These are phyloP conservation scores for Pyxicephalus adspersus DNA, from an alignment of 2,113 vertebrate species.

Conservation along the genomic window DNA sequence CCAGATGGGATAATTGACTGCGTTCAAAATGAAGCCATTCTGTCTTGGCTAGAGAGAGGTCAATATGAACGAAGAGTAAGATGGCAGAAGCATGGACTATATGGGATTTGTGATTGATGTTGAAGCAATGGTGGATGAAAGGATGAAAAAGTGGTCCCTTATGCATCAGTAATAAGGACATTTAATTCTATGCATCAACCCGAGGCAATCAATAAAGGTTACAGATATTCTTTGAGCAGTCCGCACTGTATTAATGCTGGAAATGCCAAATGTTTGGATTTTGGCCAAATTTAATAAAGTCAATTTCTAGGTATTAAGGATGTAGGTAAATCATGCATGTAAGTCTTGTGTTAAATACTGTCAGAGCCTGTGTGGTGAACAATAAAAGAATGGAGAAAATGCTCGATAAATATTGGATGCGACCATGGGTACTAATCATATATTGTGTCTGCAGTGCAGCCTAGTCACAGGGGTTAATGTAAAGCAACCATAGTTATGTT, in stretches of 20 bases:
- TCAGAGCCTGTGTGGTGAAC: neutral
- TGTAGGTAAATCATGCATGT: constrained; percentile 60
- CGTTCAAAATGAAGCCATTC: constrained; percentile 43
- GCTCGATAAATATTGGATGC: constrained; percentile 10
- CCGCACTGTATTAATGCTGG: constrained; percentile 58
- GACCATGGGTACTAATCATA: constrained; percentile 19
- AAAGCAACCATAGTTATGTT: constrained; percentile 39
- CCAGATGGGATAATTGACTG: constrained; percentile 31
- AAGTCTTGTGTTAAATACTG: constrained; percentile 47
- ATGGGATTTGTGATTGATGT: constrained; percentile 57
- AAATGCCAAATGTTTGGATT: constrained; percentile 62
- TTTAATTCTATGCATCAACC: constrained; percentile 65
- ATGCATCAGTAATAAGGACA: constrained; percentile 62
- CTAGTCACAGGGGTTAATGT: constrained; percentile 41
- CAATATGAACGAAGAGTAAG: constrained; percentile 49
- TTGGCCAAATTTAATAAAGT: constrained; percentile 64
- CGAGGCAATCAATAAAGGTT: constrained; percentile 64
- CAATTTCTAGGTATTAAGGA: constrained; percentile 56
- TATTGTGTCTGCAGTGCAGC: constrained; percentile 21
- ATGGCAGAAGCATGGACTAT: constrained; percentile 30
- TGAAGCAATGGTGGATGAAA: constrained; percentile 54
- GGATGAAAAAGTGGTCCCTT: constrained; percentile 61
- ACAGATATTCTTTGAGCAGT: constrained; percentile 63
- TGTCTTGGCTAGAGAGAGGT: constrained; percentile 32
- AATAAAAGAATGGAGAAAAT: constrained; percentile 8